Base-by-base conservation (phyloP, 2,797 vertebrate genomes). In the Furcifer pardalis region DNA sequence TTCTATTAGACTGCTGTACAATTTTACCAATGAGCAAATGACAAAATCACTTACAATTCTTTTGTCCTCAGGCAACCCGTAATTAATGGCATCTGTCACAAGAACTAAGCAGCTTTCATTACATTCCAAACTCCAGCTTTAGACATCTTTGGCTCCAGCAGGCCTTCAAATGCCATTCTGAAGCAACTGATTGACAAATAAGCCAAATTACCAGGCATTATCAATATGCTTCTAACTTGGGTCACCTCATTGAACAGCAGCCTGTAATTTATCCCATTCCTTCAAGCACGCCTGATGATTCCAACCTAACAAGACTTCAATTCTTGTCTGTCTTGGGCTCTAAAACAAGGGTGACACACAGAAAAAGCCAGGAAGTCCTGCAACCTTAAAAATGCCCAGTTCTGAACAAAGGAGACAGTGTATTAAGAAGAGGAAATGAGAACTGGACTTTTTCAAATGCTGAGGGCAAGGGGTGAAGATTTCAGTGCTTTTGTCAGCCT, bases 31-130 rank as follows among this genome's bases (percentile, higher is more conserved):
- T 12, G 52, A 87, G 83, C 32, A 65, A 71, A 8, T 40, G 76
- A 84, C 52, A 89, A 84, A 89, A 23, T 40, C n/a, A 0, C 30
- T 77, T 71, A 68, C 19, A 72, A 90, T 82, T 32, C 52, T 86
- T 84, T 84, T 49, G 52, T 27, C 83, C 71, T 27, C 79, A 84
- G 80, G 69, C 59, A 87, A 89, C 84, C 81, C 81, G n/a, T 89
- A 92, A 90, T 77, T 87, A 85, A 90, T 84, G 79, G 65, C 32
- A 88, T 90, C 79, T 87, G 88, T 80, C 82, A 73, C 32, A 87
- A 49, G 35, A 86, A 81, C 65, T 72, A 87, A 90, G 81, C 77
- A 89, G 72, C 65, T 88, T 87, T 90, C 79, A 84, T 65, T 85
- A 79, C 72, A 81, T n/a, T 72, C 77, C 83, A 92, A 81, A 83